These are phyloP conservation scores for Pogonocichla stellata DNA, from an alignment of 2,113 vertebrate species.

Conservation along the genomic window DNA sequence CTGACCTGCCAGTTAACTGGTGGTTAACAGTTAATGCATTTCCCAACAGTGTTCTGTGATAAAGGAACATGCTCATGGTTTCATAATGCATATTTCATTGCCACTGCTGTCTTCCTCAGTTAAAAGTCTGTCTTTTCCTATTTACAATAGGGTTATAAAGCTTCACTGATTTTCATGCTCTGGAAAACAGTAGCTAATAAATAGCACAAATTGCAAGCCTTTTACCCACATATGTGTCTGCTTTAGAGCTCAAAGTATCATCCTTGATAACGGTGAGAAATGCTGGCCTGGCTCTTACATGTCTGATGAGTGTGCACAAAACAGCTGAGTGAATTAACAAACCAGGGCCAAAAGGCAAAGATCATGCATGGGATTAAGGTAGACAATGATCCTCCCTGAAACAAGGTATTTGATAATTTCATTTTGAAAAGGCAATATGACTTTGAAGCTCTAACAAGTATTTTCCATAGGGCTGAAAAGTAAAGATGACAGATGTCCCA, in stretches of 20 bases:
- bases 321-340: slow-evolving; percentile 9
- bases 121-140: neutral
- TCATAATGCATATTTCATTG: neutral
- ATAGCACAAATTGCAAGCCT: neutral
- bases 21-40: slow-evolving; percentile 52
- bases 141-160: neutral
- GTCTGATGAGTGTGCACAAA: slow-evolving; percentile 22
- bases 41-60: slow-evolving; percentile 1
- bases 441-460: neutral
- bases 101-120: neutral
- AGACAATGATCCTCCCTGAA: neutral
- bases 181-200: neutral
- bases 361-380: neutral
- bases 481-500: slow-evolving; percentile 25
- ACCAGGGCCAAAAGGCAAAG: slow-evolving; percentile 46
- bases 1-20: slow-evolving; percentile 8
- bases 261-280: slow-evolving; percentile 1
- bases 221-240: neutral
- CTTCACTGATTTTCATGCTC: neutral
- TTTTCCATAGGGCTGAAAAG: slow-evolving; percentile 18
- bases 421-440: neutral
- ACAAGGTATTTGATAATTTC: neutral
- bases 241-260: slow-evolving; percentile 43
- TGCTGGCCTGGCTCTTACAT: slow-evolving; percentile 28
- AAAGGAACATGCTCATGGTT: neutral